Percentiles rank a stretch among this genome's conserved stretches.
Conservation (phyloP, 92 coral and sea anemone genomes). For the Desmophyllum pertusum region DNA sequence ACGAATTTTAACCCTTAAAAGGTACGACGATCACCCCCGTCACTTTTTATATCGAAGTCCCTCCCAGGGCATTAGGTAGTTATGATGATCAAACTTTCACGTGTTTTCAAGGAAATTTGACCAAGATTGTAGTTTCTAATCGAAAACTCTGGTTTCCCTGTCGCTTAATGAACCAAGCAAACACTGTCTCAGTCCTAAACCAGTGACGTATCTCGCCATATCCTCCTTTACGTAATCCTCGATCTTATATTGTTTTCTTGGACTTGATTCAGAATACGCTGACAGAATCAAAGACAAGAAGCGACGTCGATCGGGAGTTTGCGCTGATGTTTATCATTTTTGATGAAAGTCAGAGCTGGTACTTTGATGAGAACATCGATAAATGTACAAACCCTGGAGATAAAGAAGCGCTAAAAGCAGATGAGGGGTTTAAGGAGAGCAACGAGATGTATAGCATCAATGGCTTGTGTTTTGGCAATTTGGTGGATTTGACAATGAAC, state of each 20-base stretch:
- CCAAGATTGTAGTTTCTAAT: no score
- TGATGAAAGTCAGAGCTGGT: conserved; percentile 93
- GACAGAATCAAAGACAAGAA: conserved; percentile 39
- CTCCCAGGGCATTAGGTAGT: no score
- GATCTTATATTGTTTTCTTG: no score
- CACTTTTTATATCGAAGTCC: no score
- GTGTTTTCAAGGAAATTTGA: no score
- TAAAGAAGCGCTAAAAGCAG: conserved; percentile 31
- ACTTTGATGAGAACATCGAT: conserved; percentile 70
- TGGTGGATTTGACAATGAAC: conserved; percentile 68
- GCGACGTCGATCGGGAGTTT: conserved; percentile 78
- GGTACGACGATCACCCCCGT: no score
- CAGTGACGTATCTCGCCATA: no score
- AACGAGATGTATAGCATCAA: conserved; percentile 87
- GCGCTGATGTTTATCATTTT: conserved; percentile 80
- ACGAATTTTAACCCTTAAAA: no score
- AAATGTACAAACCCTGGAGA: conserved; percentile 23
- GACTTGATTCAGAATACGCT: conserved; percentile 51
- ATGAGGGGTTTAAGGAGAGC: conserved; percentile 83
- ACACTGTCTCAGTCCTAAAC: no score
- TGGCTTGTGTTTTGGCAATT: conserved; percentile 80
- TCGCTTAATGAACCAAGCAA: no score
- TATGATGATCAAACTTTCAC: no score
- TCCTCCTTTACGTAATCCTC: background rate
- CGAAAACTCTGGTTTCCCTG: no score